phyloP scores from a whole-genome alignment of 1,140 invertebrate species.

The Wasmannia auropunctata region DNA sequence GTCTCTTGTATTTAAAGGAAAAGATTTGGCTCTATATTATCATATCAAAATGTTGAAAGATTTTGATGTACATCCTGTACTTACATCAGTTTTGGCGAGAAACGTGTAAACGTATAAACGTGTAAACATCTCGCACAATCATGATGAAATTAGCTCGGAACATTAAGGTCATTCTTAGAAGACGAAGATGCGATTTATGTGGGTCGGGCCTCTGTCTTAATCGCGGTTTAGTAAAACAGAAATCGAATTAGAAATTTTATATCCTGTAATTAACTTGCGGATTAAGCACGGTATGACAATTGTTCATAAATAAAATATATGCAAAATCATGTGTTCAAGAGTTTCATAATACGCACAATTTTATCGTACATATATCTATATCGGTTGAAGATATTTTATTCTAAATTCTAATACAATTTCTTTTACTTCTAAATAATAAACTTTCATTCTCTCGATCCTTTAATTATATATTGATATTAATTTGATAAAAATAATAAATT shows the following conservation, averaged over 20 bases:
- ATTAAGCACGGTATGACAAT: background rate
- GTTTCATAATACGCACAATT: background rate
- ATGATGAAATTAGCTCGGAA: background rate
- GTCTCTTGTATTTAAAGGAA: background rate
- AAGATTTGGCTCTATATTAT: background rate
- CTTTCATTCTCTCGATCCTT: background rate
- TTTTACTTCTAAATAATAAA: no score
- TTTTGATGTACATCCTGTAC: background rate
- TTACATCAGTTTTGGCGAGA: constrained; percentile 5
- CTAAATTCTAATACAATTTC: background rate
- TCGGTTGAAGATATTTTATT: background rate
- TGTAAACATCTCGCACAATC: constrained; percentile 17
- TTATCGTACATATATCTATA: background rate
- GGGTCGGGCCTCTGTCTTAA: background rate
- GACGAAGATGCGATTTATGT: background rate
- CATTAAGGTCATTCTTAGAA: constrained; percentile 14
- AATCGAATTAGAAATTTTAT: background rate
- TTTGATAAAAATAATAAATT: background rate
- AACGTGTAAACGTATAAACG: background rate
- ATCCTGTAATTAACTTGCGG: background rate
- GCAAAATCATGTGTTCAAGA: background rate
- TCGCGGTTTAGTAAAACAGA: background rate
- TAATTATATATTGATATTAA: background rate
- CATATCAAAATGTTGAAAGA: background rate
- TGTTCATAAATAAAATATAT: background rate